Conservation (phyloP, 2,888 invertebrate species). For the Dorcus parallelipipedus region DNA sequence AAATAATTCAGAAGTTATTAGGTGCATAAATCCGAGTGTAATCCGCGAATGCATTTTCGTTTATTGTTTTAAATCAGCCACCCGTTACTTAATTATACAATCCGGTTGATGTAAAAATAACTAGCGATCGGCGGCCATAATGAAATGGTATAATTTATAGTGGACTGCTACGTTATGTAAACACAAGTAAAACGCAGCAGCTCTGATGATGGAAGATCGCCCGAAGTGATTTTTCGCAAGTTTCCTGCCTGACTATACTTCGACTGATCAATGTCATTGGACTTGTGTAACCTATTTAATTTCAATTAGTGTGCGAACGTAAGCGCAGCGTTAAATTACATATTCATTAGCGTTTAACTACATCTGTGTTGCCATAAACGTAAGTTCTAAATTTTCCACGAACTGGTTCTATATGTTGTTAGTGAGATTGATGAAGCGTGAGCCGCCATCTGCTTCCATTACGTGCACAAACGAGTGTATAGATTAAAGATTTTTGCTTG, state of each 20-base stretch:
- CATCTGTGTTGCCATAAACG: background rate
- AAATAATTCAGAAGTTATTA: background rate
- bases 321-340: background rate
- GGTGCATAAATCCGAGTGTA: background rate
- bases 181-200: too few species aligned
- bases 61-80: too few species aligned
- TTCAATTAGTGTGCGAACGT: slow-evolving; percentile 9
- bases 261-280: background rate
- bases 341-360: background rate
- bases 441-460: slow-evolving; percentile 25
- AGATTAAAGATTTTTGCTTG: slow-evolving; percentile 4
- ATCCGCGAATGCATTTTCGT: too few species aligned
- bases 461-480: slow-evolving; percentile 10
- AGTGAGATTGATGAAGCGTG: slow-evolving; percentile 32
- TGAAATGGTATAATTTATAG: too few species aligned
- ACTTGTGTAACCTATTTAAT: slow-evolving; percentile 10
- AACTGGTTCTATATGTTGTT: slow-evolving; percentile 26
- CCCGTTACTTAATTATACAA: too few species aligned
- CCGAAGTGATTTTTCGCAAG: too few species aligned
- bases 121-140: too few species aligned
- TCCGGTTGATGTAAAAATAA: too few species aligned
- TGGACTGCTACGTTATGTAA: too few species aligned
- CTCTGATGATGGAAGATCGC: too few species aligned
- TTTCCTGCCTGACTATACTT: background rate
- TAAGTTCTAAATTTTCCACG: background rate